Evolutionary conservation across 2,113 vertebrate genomes (phyloP).

Genomic region (Albula glossodonta): DNA sequence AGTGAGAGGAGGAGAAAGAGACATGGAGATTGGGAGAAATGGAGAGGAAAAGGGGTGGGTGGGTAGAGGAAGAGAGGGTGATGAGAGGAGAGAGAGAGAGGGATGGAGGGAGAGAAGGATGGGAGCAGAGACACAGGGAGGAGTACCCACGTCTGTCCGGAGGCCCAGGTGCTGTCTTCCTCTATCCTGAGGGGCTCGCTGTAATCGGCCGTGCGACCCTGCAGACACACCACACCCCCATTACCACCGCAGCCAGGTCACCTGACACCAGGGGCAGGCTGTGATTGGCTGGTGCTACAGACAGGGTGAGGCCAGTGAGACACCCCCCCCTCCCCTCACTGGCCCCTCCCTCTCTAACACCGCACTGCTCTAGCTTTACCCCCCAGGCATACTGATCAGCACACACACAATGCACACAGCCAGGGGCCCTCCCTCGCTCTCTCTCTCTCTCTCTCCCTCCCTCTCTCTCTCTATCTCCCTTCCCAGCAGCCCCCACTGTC

Average conservation of each 20-base stretch:
- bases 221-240: slow-evolving; percentile 46
- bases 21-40: slow-evolving; percentile 3
- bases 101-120: neutral
- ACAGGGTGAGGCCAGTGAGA: neutral
- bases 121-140: neutral
- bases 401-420: neutral
- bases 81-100: neutral
- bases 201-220: slow-evolving; percentile 79
- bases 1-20: neutral
- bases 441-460: neutral
- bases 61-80: neutral
- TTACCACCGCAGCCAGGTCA: slow-evolving; percentile 42
- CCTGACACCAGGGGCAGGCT: slow-evolving; percentile 44
- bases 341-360: neutral
- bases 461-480: neutral
- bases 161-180: slow-evolving; percentile 81
- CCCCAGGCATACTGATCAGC: slow-evolving; percentile 4
- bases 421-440: neutral
- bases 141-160: slow-evolving; percentile 73
- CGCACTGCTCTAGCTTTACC: neutral
- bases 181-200: slow-evolving; percentile 92
- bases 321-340: neutral
- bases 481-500: slow-evolving; percentile 2
- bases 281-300: slow-evolving; percentile 33
- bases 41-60: slow-evolving; percentile 13